Conservation (phyloP, 1,140 invertebrate species). For the Drosophila carrolli region DNA sequence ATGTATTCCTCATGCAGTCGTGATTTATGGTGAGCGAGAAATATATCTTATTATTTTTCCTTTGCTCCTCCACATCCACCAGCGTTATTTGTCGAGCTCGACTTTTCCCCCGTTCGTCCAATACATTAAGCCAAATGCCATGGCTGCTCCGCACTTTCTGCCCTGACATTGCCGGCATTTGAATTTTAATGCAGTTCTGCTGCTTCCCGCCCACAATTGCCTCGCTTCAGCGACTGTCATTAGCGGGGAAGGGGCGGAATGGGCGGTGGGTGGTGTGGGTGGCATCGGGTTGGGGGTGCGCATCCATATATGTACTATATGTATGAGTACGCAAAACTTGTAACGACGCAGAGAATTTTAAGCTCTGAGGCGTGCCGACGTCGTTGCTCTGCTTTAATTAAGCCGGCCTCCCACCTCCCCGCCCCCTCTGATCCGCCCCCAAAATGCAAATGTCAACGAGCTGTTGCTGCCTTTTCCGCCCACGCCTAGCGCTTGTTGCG, state of each 20-base stretch:
- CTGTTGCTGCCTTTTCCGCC: constrained; percentile 25
- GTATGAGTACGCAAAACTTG: not conserved
- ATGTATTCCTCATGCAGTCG: constrained; percentile 1
- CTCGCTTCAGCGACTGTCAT: constrained; percentile 24
- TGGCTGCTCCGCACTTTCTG: constrained; percentile 2
- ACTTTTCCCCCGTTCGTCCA: constrained; percentile 12
- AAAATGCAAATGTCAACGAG: constrained; percentile 71
- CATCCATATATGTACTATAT: constrained; percentile 1
- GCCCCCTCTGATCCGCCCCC: constrained; percentile 1
- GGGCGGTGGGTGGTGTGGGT: not conserved
- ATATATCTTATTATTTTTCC: constrained; percentile 6
- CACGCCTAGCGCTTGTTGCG: constrained; percentile 62
- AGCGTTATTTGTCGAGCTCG: constrained; percentile 9
- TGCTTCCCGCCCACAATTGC: constrained; percentile 52
- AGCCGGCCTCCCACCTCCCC: constrained; percentile 30
- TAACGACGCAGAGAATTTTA: constrained; percentile 38
- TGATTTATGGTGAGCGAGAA: constrained; percentile 17
- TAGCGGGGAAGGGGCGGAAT: not conserved
- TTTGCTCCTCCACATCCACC: not conserved
- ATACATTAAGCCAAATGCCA: constrained; percentile 21
- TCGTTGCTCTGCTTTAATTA: constrained; percentile 73
- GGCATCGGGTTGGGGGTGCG: not conserved
- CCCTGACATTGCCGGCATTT: constrained; percentile 74
- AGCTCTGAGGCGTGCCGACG: constrained; percentile 65
- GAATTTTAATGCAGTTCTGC: constrained; percentile 67